phyloP scores from a whole-genome alignment of 2,113 vertebrate species.

The Psephotus haematonotus region DNA sequence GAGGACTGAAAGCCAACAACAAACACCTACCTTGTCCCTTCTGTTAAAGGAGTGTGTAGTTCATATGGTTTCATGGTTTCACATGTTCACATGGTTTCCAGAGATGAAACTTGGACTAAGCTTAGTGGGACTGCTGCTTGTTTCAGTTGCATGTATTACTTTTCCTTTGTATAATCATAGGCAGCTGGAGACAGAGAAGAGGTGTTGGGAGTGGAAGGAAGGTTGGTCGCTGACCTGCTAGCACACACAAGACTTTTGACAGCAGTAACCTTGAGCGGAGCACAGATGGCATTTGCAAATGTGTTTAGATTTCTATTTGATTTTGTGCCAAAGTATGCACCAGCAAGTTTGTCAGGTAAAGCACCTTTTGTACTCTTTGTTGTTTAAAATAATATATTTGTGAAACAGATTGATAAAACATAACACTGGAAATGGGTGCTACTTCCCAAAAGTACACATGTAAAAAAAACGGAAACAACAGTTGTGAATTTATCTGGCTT shows the following conservation, averaged over 20 bases:
- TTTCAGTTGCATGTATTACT: background rate
- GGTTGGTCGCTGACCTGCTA: background rate
- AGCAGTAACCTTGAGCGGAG: background rate
- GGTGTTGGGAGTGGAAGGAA: background rate
- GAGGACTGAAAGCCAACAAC: background rate
- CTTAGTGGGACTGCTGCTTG: background rate
- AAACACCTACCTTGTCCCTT: background rate
- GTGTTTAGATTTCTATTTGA: background rate
- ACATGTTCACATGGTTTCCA: background rate
- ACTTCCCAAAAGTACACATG: slow-evolving; percentile 63
- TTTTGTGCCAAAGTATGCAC: slow-evolving; percentile 52
- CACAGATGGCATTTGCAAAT: background rate
- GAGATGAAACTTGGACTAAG: background rate
- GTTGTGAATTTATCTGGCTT: slow-evolving; percentile 43
- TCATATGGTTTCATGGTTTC: background rate
- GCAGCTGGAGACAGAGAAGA: background rate
- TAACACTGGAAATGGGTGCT: slow-evolving; percentile 81
- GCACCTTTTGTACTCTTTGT: slow-evolving; percentile 73
- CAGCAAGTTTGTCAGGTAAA: slow-evolving; percentile 63
- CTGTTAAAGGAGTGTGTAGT: background rate
- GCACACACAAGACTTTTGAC: background rate
- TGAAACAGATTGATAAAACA: slow-evolving; percentile 50
- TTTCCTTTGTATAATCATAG: background rate
- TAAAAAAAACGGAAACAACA: background rate
- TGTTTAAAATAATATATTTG: slow-evolving; percentile 80